Evolutionary conservation across 2,113 vertebrate species (phyloP), one percentile per base, ranked within the genome.

Genomic region (Psophia crepitans): DNA sequence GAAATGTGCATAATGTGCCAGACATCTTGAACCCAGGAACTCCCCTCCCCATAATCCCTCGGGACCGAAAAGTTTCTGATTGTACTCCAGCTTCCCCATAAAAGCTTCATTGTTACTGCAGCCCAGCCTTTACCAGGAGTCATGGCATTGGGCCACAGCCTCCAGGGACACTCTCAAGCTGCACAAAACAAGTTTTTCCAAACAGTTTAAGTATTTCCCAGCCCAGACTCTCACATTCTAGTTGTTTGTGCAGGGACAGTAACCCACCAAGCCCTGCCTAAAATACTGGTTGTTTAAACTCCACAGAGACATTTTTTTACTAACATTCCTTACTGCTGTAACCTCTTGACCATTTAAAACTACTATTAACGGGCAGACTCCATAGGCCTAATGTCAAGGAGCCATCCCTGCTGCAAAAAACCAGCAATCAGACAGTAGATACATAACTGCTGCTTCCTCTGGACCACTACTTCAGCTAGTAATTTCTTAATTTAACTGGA

Each of bases 21-120:
- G 97, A 96, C 96, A 97, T 96, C 93, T 97, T 90, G 89, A 97
- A 97, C 95, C 95, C 97, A 96, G 96, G 97, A 97, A 97, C 97
- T 97, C 93, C 97, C 92, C 90, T 95, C 94, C 96, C 96, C 96
- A 97, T 95, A 94, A 97, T 96, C 97, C 94, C 97, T 78, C 2
- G 60, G 95, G 97, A 96, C 79, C 9, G 2, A 89, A 92, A 95
- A 87, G 41, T 93, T 94, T 95, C 95, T 95, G 97, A 95, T 95
- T 96, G 89, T 88, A 89, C 93, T 97, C 92, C 93, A 97, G 95
- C 93, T 96, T 97, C 95, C 93, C 95, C 96, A 98, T 97, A 97
- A 95, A 97, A 96, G 96, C 90, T 77, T 94, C 94, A 96, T 97
- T 97, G 97, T 97, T 98, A 87, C 85, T 94, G 96, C 91, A 96